These are phyloP conservation scores for Orius laevigatus DNA, from an alignment of 1,140 invertebrate genomes.

Conservation along the genomic window DNA sequence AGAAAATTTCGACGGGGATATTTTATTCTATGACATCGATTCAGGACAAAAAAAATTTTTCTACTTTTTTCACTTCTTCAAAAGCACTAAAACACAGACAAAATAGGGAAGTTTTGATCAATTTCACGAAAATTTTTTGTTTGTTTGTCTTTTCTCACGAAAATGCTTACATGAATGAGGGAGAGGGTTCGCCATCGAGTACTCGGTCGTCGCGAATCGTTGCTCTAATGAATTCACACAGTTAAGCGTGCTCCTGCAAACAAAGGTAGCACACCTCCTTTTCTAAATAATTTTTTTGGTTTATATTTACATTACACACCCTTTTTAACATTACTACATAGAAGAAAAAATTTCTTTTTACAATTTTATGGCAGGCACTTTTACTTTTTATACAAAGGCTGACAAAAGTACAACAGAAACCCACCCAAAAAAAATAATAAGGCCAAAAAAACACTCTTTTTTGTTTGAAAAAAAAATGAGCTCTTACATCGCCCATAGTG, in stretches of 20 bases:
- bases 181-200: constrained; percentile 57
- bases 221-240: constrained; percentile 67
- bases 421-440: constrained; percentile 1
- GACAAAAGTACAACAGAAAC: background rate
- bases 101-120: too few relatives aligned
- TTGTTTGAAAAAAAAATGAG: background rate
- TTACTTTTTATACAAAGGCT: background rate
- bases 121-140: too few relatives aligned
- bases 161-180: constrained; percentile 60
- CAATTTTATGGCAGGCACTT: constrained; percentile 2
- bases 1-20: too few relatives aligned
- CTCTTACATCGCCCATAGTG: background rate
- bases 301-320: background rate
- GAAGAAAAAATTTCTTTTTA: background rate
- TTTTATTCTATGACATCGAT: too few relatives aligned
- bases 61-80: too few relatives aligned
- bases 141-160: too few relatives aligned
- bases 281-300: constrained; percentile 12
- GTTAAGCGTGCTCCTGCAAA: constrained; percentile 70
- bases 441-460: background rate
- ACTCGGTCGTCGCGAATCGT: constrained; percentile 54
- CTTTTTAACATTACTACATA: constrained; percentile 2
- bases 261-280: constrained; percentile 23
- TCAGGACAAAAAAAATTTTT: too few relatives aligned
- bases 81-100: too few relatives aligned